phyloP scores from a whole-genome alignment of 1,140 invertebrate genomes.

The Diorhabda carinulata region DNA sequence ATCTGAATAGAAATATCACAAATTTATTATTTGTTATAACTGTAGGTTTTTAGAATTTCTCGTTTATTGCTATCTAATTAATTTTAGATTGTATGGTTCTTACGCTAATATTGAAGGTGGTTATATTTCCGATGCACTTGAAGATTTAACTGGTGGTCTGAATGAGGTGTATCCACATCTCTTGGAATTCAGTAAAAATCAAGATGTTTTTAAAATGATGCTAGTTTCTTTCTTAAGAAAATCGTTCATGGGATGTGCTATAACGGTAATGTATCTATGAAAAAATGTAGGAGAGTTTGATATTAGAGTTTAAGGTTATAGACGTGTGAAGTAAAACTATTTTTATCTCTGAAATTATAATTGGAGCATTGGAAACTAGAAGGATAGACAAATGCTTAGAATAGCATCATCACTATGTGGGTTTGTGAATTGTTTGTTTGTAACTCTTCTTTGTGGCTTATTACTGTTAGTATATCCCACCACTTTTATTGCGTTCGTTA shows the following conservation, averaged over 20 bases:
- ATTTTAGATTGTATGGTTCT: slow-evolving; percentile 56
- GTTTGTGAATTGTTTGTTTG: too few relatives aligned
- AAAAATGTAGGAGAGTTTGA: background rate
- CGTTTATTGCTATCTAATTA: background rate
- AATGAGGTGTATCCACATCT: slow-evolving; percentile 53
- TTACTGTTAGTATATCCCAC: too few relatives aligned
- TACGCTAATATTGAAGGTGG: slow-evolving; percentile 71
- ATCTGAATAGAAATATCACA: too few relatives aligned
- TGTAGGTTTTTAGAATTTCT: too few relatives aligned
- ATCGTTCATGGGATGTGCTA: slow-evolving; percentile 69
- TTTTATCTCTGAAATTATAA: background rate
- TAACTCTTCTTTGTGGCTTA: too few relatives aligned
- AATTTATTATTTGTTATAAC: too few relatives aligned
- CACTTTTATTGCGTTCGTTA: too few relatives aligned
- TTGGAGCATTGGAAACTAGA: background rate
- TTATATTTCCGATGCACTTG: slow-evolving; percentile 64
- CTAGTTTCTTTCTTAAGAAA: slow-evolving; percentile 57
- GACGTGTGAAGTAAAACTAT: background rate
- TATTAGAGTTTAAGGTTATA: background rate
- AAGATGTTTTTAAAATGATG: slow-evolving; percentile 55
- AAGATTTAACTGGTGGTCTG: slow-evolving; percentile 72
- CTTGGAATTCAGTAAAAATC: slow-evolving; percentile 28
- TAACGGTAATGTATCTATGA: slow-evolving; percentile 56
- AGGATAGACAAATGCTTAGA: background rate
- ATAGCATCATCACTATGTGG: too few relatives aligned